Evolutionary conservation across 2,113 vertebrate species (phyloP).

Genomic region (Rafetus swinhoei): DNA sequence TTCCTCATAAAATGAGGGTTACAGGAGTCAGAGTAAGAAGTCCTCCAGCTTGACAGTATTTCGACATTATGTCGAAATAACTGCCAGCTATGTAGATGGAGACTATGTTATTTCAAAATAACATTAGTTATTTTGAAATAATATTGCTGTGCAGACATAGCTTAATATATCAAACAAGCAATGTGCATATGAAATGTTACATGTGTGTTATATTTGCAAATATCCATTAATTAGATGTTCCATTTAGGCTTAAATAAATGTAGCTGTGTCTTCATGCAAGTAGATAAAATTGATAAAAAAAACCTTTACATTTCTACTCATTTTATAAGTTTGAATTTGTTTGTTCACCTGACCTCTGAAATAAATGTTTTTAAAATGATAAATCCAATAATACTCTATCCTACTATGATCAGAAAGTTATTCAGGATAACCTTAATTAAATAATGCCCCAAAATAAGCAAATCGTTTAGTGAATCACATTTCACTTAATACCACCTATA

Average conservation of each 20-base stretch:
- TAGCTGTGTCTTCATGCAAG: neutral
- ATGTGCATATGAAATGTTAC: neutral
- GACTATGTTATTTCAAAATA: too few species aligned
- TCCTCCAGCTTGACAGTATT: too few species aligned
- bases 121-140: too few species aligned
- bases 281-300: neutral
- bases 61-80: too few species aligned
- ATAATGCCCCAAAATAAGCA: neutral
- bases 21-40: too few species aligned
- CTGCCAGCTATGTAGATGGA: too few species aligned
- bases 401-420: accelerated
- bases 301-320: neutral
- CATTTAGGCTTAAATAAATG: neutral
- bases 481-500: slow-evolving; percentile 36
- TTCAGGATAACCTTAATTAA: neutral
- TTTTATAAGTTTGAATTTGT: neutral
- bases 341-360: neutral
- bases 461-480: neutral
- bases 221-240: neutral
- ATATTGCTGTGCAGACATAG: too few species aligned
- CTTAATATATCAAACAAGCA: neutral
- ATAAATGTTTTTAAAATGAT: accelerated
- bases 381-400: neutral
- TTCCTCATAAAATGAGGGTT: too few species aligned
- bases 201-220: neutral